A percentile compares a stretch with the other conserved stretches of the same genome.
Evolutionary conservation across 2,888 invertebrate species (phyloP).

Genomic region (Lapara coniferarum): DNA sequence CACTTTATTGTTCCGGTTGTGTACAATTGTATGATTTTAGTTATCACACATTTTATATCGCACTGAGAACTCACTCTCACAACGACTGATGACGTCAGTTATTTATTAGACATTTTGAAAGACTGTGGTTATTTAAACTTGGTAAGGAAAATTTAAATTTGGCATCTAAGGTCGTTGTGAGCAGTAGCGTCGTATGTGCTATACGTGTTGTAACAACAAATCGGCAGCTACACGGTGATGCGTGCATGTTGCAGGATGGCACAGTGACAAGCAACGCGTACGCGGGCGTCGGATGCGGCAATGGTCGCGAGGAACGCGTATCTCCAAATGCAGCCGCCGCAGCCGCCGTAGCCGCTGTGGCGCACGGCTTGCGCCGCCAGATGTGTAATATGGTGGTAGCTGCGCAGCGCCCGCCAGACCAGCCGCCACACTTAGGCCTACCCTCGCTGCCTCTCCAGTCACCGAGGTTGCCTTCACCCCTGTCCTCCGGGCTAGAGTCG

Average conservation of each 20-base stretch:
- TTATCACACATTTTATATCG: constrained; percentile 6
- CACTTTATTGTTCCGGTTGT: constrained; percentile 17
- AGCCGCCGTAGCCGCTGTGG: constrained; percentile 93
- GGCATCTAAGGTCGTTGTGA: constrained; percentile 3
- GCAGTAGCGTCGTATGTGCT: background rate
- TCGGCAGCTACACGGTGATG: constrained; percentile 34
- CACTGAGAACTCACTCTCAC: constrained; percentile 6
- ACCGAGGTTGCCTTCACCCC: constrained; percentile 81
- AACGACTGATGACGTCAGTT: constrained; percentile 12
- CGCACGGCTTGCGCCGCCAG: constrained; percentile 92
- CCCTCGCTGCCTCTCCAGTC: constrained; percentile 70
- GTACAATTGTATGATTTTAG: constrained; percentile 7
- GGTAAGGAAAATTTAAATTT: background rate
- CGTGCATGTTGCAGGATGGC: constrained; percentile 84
- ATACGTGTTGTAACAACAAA: background rate
- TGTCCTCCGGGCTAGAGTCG: constrained; percentile 84
- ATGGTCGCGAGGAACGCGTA: constrained; percentile 81
- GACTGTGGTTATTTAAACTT: background rate
- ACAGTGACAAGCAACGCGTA: constrained; percentile 82
- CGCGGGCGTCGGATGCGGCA: constrained; percentile 81
- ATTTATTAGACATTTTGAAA: background rate
- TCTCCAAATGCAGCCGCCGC: constrained; percentile 88
- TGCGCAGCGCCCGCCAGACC: constrained; percentile 72
- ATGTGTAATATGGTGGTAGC: constrained; percentile 92
- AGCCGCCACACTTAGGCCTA: constrained; percentile 77